phyloP scores from a whole-genome alignment of 2,113 vertebrate genomes.

The Xenopus tropicalis region UCB_Xtro_10.0 CM004446.2:61346001-61346500 shows the following conservation, averaged over 20 bases:
- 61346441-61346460: conserved; percentile 55
- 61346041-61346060: no score
- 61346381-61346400: no score
- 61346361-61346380: no score
- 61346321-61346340: no score
- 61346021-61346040: no score
- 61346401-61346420: no score
- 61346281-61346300: not conserved
- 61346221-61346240: conserved; percentile 73
- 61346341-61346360: no score
- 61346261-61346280: not conserved
- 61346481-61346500: conserved; percentile 59
- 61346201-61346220: conserved; percentile 81
- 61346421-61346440: no score
- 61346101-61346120: conserved; percentile 73
- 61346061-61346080: no score
- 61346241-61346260: conserved; percentile 69
- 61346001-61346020: no score
- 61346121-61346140: conserved; percentile 71
- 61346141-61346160: conserved; percentile 59
- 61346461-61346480: conserved; percentile 70
- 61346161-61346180: conserved; percentile 67
- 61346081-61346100: not conserved
- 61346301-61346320: no score
- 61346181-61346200: conserved; percentile 74